Conservation (phyloP, 2,888 invertebrate species). For the Tetrapedia diversipes region DNA sequence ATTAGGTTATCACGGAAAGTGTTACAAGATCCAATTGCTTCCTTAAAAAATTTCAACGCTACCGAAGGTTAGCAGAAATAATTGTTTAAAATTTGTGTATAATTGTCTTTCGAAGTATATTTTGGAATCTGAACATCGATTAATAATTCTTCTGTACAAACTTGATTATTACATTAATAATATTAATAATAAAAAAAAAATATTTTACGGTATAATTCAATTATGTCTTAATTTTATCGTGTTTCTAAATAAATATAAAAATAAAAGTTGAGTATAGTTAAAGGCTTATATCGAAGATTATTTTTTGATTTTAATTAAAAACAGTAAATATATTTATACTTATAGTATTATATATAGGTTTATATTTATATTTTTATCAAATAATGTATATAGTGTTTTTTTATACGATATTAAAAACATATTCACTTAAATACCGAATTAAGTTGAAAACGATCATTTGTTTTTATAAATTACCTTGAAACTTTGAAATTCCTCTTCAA, state of each 20-base stretch:
- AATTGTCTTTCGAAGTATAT: not conserved
- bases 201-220: too few species aligned
- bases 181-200: not conserved
- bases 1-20: conserved; percentile 96
- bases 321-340: too few species aligned
- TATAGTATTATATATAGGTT: not conserved
- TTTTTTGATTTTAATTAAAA: too few species aligned
- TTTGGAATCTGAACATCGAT: too few species aligned
- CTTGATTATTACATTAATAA: not conserved
- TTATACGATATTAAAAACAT: not conserved
- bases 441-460: not conserved
- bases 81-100: not conserved
- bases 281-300: too few species aligned
- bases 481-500: not conserved
- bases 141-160: not conserved
- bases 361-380: not conserved
- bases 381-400: conserved; percentile 3
- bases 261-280: too few species aligned
- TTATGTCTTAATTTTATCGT: too few species aligned
- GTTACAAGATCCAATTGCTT: conserved; percentile 87
- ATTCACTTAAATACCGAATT: not conserved
- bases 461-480: not conserved
- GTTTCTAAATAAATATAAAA: too few species aligned
- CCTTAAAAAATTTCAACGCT: conserved; percentile 83
- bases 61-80: not conserved